These are phyloP conservation scores for Vireo altiloquus DNA, from an alignment of 2,113 vertebrate species.

Conservation along the genomic window DNA sequence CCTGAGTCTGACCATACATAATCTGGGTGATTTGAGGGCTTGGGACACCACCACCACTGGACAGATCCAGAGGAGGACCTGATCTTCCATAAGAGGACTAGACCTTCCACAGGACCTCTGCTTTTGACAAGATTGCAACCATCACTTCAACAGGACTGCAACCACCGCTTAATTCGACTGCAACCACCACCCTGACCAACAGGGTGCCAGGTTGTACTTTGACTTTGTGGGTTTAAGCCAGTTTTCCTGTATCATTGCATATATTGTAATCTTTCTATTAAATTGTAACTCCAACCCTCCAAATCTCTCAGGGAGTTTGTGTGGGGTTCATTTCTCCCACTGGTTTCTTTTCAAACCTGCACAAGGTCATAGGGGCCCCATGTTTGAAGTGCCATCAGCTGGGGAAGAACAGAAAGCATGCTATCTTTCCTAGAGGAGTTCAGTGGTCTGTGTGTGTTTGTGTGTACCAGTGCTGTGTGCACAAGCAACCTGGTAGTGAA, in stretches of 20 bases:
- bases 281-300: background rate
- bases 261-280: background rate
- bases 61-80: background rate
- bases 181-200: background rate
- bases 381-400: too few species aligned
- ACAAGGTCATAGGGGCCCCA: background rate
- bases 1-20: background rate
- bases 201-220: background rate
- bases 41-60: background rate
- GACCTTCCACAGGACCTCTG: background rate
- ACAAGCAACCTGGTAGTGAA: background rate
- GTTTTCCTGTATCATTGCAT: background rate
- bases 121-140: background rate
- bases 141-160: background rate
- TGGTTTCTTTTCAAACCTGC: background rate
- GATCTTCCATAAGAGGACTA: background rate
- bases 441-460: background rate
- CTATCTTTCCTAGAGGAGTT: background rate
- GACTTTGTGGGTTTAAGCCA: background rate
- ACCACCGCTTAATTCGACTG: background rate
- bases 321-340: background rate
- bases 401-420: background rate
- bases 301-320: background rate
- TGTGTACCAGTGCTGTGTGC: background rate
- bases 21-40: accelerated